Evolutionary conservation across 2,888 invertebrate genomes (phyloP).

Genomic region (Alloscopus bannaensis): DNA sequence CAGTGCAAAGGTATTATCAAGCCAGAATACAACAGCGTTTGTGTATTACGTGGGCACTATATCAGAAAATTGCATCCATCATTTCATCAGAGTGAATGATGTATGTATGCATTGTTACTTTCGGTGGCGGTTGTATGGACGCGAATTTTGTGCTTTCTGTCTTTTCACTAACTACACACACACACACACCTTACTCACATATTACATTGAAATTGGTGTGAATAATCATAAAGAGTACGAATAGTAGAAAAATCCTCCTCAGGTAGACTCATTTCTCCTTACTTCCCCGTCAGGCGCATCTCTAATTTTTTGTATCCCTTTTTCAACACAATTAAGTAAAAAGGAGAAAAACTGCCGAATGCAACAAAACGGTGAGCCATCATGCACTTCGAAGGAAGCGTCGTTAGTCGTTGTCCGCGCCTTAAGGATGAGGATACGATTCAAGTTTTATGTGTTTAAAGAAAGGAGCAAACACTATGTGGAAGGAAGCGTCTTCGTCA

Average conservation of each 20-base stretch:
- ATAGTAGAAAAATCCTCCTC: constrained; percentile 29
- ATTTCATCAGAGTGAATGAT: neutral
- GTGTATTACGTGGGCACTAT: neutral
- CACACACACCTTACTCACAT: constrained; percentile 10
- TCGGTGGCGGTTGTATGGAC: neutral
- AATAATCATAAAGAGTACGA: constrained; percentile 39
- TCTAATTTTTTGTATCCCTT: constrained; percentile 27
- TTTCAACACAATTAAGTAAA: constrained; percentile 43
- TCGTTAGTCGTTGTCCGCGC: constrained; percentile 19
- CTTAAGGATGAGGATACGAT: too few relatives aligned
- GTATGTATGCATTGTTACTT: constrained; percentile 12
- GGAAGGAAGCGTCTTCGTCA: too few relatives aligned
- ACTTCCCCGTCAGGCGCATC: constrained; percentile 25
- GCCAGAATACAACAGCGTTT: neutral
- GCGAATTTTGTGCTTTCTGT: constrained; percentile 47
- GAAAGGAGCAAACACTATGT: too few relatives aligned
- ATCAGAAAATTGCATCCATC: constrained; percentile 5
- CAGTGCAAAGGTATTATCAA: neutral
- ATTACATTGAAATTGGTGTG: constrained; percentile 15
- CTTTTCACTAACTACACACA: too few relatives aligned
- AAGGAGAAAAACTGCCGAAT: constrained; percentile 31
- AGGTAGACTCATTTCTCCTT: constrained; percentile 16
- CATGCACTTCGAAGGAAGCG: too few relatives aligned
- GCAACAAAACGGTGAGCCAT: too few relatives aligned
- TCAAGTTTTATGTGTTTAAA: too few relatives aligned